Conservation (phyloP, 1,140 invertebrate genomes). For the Aphaenogaster ashmeadi region DNA sequence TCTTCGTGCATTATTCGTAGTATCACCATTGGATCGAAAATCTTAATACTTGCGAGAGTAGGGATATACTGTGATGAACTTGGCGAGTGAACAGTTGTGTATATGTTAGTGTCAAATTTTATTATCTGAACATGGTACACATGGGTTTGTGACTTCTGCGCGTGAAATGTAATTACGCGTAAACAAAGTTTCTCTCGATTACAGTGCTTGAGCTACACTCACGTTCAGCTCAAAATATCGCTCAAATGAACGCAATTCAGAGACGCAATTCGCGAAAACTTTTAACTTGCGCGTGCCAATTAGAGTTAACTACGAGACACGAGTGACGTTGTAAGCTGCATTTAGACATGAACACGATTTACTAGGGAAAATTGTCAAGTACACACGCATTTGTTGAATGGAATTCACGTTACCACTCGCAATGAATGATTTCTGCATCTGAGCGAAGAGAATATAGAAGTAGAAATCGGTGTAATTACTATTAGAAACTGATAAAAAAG, state of each 20-base stretch:
- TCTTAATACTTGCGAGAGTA: neutral
- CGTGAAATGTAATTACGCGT: slow-evolving; percentile 33
- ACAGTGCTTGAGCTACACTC: slow-evolving; percentile 4
- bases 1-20: neutral
- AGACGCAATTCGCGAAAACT: slow-evolving; percentile 15
- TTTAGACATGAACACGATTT: slow-evolving; percentile 9
- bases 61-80: neutral
- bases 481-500: neutral
- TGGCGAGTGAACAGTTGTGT: neutral
- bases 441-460: neutral
- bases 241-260: slow-evolving; percentile 52
- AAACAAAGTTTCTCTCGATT: slow-evolving; percentile 44
- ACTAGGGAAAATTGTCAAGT: slow-evolving; percentile 22
- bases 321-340: slow-evolving; percentile 15
- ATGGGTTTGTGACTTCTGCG: neutral
- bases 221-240: slow-evolving; percentile 47
- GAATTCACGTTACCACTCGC: neutral
- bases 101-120: slow-evolving; percentile 21
- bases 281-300: slow-evolving; percentile 50
- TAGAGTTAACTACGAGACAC: slow-evolving; percentile 41
- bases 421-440: slow-evolving; percentile 1
- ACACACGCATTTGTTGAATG: neutral
- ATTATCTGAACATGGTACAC: neutral
- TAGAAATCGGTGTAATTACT: neutral
- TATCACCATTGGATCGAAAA: neutral